These are phyloP conservation scores for Vultur gryphus DNA, from an alignment of 2,797 vertebrate species.

Conservation along the genomic window DNA sequence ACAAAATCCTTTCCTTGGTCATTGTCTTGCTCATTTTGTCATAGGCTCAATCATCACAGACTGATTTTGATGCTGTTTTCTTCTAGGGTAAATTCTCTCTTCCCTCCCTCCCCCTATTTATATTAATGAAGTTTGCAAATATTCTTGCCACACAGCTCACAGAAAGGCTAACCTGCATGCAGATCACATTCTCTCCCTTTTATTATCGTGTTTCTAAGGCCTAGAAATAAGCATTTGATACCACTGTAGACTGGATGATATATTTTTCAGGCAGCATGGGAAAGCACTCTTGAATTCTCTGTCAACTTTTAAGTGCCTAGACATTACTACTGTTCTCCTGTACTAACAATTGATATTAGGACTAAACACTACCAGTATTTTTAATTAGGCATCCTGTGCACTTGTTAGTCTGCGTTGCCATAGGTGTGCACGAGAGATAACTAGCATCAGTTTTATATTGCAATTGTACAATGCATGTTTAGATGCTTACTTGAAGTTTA, in stretches of 20 bases:
- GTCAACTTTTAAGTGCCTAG: constrained; percentile 61
- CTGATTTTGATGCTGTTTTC: not conserved
- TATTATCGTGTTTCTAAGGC: constrained; percentile 33
- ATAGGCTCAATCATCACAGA: not conserved
- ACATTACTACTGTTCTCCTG: constrained; percentile 17
- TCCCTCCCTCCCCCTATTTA: not conserved
- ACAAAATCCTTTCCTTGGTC: not conserved
- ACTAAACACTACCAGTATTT: not conserved
- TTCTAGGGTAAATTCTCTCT: not conserved
- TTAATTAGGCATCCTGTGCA: not conserved
- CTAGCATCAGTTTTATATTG: not conserved
- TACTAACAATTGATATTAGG: not conserved
- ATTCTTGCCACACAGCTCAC: constrained; percentile 8
- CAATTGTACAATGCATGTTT: constrained; percentile 24
- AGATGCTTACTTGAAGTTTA: constrained; percentile 32
- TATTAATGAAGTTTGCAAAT: constrained; percentile 18
- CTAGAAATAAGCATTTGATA: constrained; percentile 48
- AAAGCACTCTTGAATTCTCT: constrained; percentile 47
- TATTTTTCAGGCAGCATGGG: constrained; percentile 52
- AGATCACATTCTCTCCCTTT: constrained; percentile 3
- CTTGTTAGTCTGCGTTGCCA: not conserved
- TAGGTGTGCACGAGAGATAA: constrained; percentile 14
- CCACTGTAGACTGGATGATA: constrained; percentile 26
- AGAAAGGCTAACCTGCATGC: constrained; percentile 52
- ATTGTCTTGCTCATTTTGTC: not conserved